Conservation (phyloP, 1,140 invertebrate species). For the Pachypeltis micranthus region DNA sequence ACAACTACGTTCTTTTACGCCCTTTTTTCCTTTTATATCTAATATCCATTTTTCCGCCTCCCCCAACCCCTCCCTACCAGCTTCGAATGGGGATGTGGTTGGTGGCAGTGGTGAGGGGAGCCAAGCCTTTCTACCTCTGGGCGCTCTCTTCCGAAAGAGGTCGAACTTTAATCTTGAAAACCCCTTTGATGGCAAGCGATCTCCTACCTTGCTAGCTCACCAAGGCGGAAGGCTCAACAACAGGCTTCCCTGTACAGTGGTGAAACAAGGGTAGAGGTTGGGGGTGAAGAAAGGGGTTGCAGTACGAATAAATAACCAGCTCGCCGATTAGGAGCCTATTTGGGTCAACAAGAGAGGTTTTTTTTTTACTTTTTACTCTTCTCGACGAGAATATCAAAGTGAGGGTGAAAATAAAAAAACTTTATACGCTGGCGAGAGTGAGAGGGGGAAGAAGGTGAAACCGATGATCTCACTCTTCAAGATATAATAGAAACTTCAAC, state of each 20-base stretch:
- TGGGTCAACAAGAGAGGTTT: slow-evolving; percentile 4
- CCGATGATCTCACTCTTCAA: too few species aligned
- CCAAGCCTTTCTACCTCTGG: too few species aligned
- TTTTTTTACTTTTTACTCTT: background rate
- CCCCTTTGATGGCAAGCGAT: slow-evolving; percentile 4
- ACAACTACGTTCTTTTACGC: too few species aligned
- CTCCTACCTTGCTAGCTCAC: background rate
- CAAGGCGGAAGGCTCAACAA: background rate
- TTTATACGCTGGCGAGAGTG: too few species aligned
- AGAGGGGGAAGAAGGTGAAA: too few species aligned
- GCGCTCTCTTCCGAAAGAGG: background rate
- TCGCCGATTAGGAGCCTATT: slow-evolving; percentile 1
- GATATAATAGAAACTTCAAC: too few species aligned
- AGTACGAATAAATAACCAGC: slow-evolving; percentile 2
- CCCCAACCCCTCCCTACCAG: too few species aligned
- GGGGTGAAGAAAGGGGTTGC: too few species aligned
- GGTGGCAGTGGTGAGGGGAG: too few species aligned
- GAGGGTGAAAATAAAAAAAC: too few species aligned
- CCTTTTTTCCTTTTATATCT: background rate
- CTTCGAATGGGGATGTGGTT: too few species aligned
- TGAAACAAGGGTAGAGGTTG: background rate
- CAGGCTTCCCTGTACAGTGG: background rate
- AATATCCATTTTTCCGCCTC: background rate
- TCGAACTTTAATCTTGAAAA: slow-evolving; percentile 8
- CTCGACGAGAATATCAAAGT: background rate